Evolutionary conservation across 2,797 vertebrate species (phyloP).

Genomic region (Sitta carolinensis): DNA sequence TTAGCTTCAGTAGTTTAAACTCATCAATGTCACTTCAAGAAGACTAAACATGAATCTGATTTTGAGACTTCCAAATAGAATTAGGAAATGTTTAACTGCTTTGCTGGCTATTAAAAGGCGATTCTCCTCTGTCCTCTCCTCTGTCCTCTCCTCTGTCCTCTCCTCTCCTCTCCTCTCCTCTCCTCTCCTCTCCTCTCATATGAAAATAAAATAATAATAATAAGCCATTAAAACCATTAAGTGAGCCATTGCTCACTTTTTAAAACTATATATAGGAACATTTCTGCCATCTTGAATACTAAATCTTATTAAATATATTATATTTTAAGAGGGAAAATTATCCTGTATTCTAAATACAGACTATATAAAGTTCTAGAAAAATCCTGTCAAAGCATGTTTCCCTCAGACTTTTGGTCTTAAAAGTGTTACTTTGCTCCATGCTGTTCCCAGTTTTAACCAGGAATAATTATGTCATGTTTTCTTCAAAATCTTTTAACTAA

Average conservation of each 20-base stretch:
- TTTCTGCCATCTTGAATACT: neutral
- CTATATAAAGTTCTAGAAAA: neutral
- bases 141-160: neutral
- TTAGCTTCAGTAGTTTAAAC: neutral
- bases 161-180: no score
- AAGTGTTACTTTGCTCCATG: slow-evolving; percentile 53
- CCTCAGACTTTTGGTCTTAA: slow-evolving; percentile 42
- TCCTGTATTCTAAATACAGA: neutral
- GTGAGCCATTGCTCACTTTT: neutral
- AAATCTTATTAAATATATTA: neutral
- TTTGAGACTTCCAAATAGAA: neutral
- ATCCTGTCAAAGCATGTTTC: neutral
- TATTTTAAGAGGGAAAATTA: neutral
- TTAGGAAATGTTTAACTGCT: neutral
- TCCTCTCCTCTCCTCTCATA: no score
- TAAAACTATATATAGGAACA: neutral
- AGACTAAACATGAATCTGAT: neutral
- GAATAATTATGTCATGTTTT: slow-evolving; percentile 33
- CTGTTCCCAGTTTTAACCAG: slow-evolving; percentile 59
- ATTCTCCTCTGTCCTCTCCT: no score
- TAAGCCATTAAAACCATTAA: neutral
- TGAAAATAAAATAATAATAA: neutral
- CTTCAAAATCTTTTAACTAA: slow-evolving; percentile 27
- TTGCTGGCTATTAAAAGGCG: neutral
- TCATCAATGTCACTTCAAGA: slow-evolving; percentile 32